Conservation (phyloP, 1,140 invertebrate genomes). For the Heliconius congener region DNA sequence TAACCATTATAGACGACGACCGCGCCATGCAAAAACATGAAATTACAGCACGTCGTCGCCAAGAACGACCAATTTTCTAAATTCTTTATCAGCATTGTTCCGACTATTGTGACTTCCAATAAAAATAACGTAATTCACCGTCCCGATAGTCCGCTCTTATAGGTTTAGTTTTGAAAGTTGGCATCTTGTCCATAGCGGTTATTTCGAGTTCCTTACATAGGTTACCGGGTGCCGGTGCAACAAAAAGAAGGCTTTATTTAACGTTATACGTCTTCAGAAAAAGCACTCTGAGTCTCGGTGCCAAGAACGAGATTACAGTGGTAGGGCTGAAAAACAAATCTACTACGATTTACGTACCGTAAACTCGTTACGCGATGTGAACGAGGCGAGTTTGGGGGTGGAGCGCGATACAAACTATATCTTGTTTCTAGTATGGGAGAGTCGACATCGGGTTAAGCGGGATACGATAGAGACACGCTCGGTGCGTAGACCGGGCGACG, state of each 20-base stretch:
- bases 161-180: constrained; percentile 80
- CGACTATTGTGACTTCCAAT: constrained; percentile 59
- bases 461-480: constrained; percentile 39
- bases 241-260: constrained; percentile 74
- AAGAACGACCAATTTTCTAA: constrained; percentile 59
- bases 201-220: constrained; percentile 71
- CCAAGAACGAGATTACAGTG: constrained; percentile 72
- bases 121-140: constrained; percentile 74
- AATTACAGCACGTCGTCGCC: constrained; percentile 59
- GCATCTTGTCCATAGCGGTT: constrained; percentile 77
- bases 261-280: constrained; percentile 64
- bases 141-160: constrained; percentile 66
- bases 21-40: constrained; percentile 40
- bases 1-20: constrained; percentile 54
- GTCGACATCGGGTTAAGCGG: constrained; percentile 48
- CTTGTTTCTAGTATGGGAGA: constrained; percentile 47
- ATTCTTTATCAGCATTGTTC: constrained; percentile 68
- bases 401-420: constrained; percentile 49
- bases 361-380: constrained; percentile 73
- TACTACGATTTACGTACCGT: constrained; percentile 79
- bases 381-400: constrained; percentile 58
- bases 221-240: constrained; percentile 61
- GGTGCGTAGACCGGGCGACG: constrained; percentile 54
- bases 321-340: constrained; percentile 74
- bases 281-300: constrained; percentile 56